Percentiles rank a stretch among this genome's conserved stretches.
Evolutionary conservation across 53 echinoderm and acorn worm genomes (phyloP).

Genomic region (Stichopus horrens): DNA sequence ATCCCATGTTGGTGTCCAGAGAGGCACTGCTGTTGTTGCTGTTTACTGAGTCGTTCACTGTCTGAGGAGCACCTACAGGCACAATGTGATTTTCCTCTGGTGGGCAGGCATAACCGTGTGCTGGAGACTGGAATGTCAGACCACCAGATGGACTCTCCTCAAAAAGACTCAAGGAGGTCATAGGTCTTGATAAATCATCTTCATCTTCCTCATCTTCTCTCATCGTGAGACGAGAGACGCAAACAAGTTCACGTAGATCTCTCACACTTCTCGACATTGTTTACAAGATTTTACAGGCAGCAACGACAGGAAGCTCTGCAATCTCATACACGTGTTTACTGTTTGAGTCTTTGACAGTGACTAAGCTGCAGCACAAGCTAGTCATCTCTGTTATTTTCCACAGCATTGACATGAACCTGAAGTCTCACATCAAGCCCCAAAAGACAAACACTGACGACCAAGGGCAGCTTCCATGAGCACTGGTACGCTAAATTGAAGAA

Average conservation of each 20-base stretch:
- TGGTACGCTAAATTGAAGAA: slow-evolving; percentile 94
- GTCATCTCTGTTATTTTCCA: slow-evolving; percentile 25
- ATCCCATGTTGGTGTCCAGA: slow-evolving; percentile 37
- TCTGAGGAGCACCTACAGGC: neutral
- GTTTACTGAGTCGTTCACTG: neutral
- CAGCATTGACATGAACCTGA: slow-evolving; percentile 82
- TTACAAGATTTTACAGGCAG: too few relatives aligned
- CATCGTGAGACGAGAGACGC: slow-evolving; percentile 89
- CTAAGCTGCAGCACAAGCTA: neutral
- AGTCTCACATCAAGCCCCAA: slow-evolving; percentile 84
- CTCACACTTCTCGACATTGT: slow-evolving; percentile 85
- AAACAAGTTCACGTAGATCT: slow-evolving; percentile 89
- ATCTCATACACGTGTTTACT: neutral
- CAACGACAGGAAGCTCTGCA: too few relatives aligned
- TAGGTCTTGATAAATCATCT: slow-evolving; percentile 77
- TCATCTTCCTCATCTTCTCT: slow-evolving; percentile 80
- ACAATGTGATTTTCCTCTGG: neutral
- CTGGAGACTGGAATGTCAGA: neutral
- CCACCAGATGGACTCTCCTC: slow-evolving; percentile 50
- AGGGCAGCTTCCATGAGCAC: slow-evolving; percentile 84
- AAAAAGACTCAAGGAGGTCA: slow-evolving; percentile 83
- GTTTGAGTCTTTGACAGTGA: neutral
- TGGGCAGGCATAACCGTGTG: neutral
- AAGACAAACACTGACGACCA: slow-evolving; percentile 75
- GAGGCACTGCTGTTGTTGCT: slow-evolving; percentile 4